phyloP scores from a whole-genome alignment of 2,888 invertebrate genomes.

The Trichacis sp. region DNA sequence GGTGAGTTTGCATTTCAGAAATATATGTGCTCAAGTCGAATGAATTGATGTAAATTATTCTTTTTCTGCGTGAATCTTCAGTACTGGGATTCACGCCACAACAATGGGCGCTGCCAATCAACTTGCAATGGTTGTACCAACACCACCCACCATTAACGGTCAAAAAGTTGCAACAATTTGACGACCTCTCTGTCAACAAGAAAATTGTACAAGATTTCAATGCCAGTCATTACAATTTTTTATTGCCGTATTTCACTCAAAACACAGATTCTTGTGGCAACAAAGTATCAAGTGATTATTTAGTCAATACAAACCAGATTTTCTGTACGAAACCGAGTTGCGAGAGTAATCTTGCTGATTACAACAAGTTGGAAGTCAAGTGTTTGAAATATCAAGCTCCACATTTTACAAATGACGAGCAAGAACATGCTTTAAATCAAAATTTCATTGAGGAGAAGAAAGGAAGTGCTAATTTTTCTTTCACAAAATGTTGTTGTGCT shows the following conservation, averaged over 20 bases:
- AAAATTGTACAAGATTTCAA: background rate
- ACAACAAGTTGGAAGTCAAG: no score
- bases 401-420: background rate
- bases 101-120: slow-evolving; percentile 61
- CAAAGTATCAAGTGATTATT: no score
- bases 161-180: slow-evolving; percentile 41
- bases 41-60: no score
- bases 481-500: no score
- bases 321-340: no score
- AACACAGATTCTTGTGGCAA: no score
- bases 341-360: no score
- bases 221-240: background rate
- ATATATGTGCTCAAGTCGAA: no score
- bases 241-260: no score
- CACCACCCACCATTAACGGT: slow-evolving; percentile 57
- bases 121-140: slow-evolving; percentile 53
- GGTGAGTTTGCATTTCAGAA: no score
- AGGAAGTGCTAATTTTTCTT: background rate
- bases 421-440: background rate
- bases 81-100: slow-evolving; percentile 58
- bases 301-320: no score
- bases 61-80: background rate
- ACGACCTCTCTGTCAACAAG: slow-evolving; percentile 15
- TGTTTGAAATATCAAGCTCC: no score
- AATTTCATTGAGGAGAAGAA: background rate